Evolutionary conservation across 2,888 invertebrate species (phyloP).

Genomic region (Melikaiella ostensackeni): DNA sequence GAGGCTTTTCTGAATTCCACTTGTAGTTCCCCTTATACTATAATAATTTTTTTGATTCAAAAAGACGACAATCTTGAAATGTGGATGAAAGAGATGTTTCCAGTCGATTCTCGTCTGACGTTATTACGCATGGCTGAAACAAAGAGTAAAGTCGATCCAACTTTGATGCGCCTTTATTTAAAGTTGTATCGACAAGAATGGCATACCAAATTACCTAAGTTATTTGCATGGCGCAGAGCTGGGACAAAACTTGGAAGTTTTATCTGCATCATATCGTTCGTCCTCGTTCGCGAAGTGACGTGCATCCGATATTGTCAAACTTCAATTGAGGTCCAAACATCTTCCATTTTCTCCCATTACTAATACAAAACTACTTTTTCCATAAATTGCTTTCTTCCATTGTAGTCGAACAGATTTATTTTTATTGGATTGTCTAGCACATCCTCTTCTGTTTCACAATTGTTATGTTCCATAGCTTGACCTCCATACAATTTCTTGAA

Average conservation of each 20-base stretch:
- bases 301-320: constrained; percentile 1
- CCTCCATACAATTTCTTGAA: too few species aligned
- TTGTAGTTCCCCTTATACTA: too few species aligned
- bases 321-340: neutral
- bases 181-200: constrained; percentile 39
- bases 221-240: constrained; percentile 16
- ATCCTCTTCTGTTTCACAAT: too few species aligned
- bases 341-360: neutral
- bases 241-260: constrained; percentile 26
- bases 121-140: constrained; percentile 20
- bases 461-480: too few species aligned
- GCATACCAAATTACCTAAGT: constrained; percentile 36
- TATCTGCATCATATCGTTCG: constrained; percentile 24
- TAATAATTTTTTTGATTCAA: neutral
- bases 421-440: too few species aligned
- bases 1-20: too few species aligned
- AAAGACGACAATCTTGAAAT: neutral
- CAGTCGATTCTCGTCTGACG: constrained; percentile 8
- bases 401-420: neutral
- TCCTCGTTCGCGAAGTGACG: neutral
- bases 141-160: constrained; percentile 21
- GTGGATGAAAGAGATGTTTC: neutral
- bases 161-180: constrained; percentile 32
- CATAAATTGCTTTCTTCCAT: neutral
- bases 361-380: neutral